Evolutionary conservation across 2,797 vertebrate species (phyloP), one percentile per base, ranked within the genome.

Genomic region (Hyperoplus immaculatus): DNA sequence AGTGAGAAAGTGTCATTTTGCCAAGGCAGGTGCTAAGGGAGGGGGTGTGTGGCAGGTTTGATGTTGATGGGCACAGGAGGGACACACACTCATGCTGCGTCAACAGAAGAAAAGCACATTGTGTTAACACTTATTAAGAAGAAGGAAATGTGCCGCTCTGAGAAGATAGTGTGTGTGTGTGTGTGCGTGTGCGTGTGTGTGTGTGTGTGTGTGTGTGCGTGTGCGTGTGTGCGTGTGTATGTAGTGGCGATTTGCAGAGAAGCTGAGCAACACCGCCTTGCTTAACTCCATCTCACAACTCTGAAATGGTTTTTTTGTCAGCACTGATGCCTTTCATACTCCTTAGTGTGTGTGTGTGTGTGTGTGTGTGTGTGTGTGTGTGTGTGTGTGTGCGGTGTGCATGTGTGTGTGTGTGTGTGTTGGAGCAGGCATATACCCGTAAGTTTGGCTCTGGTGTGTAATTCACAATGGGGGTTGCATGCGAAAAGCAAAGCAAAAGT

Each of bases 111-210:
- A 85, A 80, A 83, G 86, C 90, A 88, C 89, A 86, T 87, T 90
- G 82, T 89, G 89, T 91, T 94, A 93, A 92, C 92, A 94, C 94
- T 94, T 95, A 93, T 94, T 93, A 95, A 89, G 85, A 67, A 83
- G 82, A 78, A 87, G 91, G 84, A 83, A 87, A 93, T 60, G 61
- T 83, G 89, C 81, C 38, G 84, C 75, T 72, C 77, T 49, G 73
- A 86, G 85, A 64, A 75, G 84, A 86, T 72, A 59, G 78, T 67
- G 50, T 62, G 74, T 74, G 86, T 78, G 77, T 75, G 78, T 75
- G 84, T 78, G 79, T 77, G 75, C 68, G 84, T 80, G 78, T 75
- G 78, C 2, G 42, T 43, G 42, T 4, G 53, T 55, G 18, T 68
- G 60, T 69, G 76, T 80, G 80, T 75, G 83, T 80, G 76, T 77